Base-by-base conservation (phyloP, 2,113 vertebrate species). In the Dolichallabes microphthalmus region DNA sequence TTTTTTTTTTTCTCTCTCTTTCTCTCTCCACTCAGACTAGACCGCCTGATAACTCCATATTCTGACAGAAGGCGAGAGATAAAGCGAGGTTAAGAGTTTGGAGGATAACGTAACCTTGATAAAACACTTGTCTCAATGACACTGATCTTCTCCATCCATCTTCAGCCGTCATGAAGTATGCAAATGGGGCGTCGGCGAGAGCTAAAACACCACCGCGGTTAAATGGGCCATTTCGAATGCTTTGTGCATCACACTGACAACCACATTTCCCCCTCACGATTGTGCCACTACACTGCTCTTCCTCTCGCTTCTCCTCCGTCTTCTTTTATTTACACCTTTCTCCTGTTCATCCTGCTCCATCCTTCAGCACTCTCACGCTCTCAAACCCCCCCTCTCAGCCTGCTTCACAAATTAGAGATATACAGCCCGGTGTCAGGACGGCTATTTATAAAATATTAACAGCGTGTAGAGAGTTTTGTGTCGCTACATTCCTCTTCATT, bases 131-230 rank as follows among this genome's bases (percentile, higher is more conserved):
- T 97, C 96, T 96, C 95, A 94, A 92, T 93, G 93, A 95, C 95
- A 94, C 92, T 95, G 96, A 96, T 96, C 95, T 93, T 94, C 92
- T 89, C 93, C 94, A 97, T 97, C 96, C 94, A 95, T 97, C 96
- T 96, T 96, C 95, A 96, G 96, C 96, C 95, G 94, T 96, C 96
- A 95, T 93, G 95, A 95, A 95, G 95, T 96, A 96, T 97, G 96
- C 95, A 96, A 95, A 97, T 96, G 95, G 94, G 92, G 92, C 92
- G 92, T 83, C 85, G 89, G 93, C 92, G 91, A 90, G 93, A 93
- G 95, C 92, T 92, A 90, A 91, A 92, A 94, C 93, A 92, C 93
- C 89, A 93, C 58, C 90, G 94, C 94, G 92, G 96, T 93, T 96
- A 96, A 96, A 96, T 96, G 96, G 95, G 94, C 95, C 94, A 92